Evolutionary conservation across 2,797 vertebrate genomes (phyloP), one percentile per base, ranked within the genome.

Genomic region (Acipenser oxyrinchus): DNA sequence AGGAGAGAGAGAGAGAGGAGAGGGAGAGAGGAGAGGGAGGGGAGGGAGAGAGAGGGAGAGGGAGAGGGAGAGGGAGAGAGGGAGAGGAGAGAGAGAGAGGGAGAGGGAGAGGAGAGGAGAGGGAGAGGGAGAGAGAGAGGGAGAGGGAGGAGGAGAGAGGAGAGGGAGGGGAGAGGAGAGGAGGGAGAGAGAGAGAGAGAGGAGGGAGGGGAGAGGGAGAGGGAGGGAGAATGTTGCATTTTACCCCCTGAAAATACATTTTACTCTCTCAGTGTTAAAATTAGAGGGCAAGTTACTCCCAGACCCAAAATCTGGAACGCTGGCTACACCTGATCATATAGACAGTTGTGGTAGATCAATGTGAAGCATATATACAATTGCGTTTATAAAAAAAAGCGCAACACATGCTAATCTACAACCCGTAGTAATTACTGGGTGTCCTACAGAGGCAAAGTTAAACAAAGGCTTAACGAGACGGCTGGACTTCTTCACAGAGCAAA

Each of bases 1-100:
- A 72, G 75, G 74, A 78, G 74, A 51, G 13, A n/a, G 49, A 48
- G 37, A 37, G 37, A n/a, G 60, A 4, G 60, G 15, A 60, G 53
- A 11, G 15, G 0, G 13, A 18, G 62, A 64, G 3, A 11, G 48
- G 7, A 10, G 48, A 15, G 8, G 50, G 10, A 53, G 69, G 59
- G 52, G 7, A 11, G 18, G 64, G 18, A 66, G 48, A 13, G 18
- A 13, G 18, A 1, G 10, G 37, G 8, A 60, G 8, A 49, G n/a
- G 7, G 53, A 12, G 49, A 15, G 57, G 23, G 53, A 58, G 13
- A 48, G 62, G 11, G 10, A 10, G 51, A 2, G 51, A 52, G 64
- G 1, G 18, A 11, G 13, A 64, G 52, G 62, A 64, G 3, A 11
- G 7, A 10, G 48, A 15, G 8, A 18, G 10, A 53, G 69, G 59